Conservation (phyloP, 2,113 vertebrate species). For the Corythornis madagascariensis region DNA sequence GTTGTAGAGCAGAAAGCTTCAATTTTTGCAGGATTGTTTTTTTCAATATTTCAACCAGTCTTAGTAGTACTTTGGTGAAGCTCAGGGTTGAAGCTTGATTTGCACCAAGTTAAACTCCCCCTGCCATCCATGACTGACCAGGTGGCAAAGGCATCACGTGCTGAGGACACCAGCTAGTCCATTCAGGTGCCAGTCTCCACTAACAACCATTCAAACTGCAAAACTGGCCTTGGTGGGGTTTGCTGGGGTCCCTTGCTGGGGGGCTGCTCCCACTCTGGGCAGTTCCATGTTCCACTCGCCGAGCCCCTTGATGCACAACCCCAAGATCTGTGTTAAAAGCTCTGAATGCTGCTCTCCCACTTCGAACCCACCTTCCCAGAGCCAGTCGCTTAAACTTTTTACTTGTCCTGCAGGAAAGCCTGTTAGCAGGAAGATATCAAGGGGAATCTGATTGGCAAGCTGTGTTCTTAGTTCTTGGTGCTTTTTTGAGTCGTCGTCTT, state of each 20-base stretch:
- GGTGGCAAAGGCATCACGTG: not conserved
- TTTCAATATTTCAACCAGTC: not conserved
- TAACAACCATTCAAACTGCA: not conserved
- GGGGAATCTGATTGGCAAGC: slow-evolving; percentile 70
- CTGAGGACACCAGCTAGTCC: not conserved
- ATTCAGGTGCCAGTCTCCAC: not conserved
- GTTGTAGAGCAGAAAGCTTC: not conserved
- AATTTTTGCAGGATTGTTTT: not conserved
- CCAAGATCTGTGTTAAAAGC: slow-evolving; percentile 35
- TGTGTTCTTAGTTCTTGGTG: slow-evolving; percentile 67
- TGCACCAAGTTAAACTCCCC: not conserved
- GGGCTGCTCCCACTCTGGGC: not conserved
- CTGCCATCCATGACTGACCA: fast-evolving
- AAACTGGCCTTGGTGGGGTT: not conserved
- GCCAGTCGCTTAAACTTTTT: slow-evolving; percentile 67
- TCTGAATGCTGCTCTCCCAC: slow-evolving; percentile 9
- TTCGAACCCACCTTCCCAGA: slow-evolving; percentile 52
- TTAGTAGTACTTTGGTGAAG: not conserved
- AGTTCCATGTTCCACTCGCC: not conserved
- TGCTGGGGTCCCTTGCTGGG: not conserved
- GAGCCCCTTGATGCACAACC: not conserved
- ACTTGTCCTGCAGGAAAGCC: slow-evolving; percentile 63
- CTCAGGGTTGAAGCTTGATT: not conserved
- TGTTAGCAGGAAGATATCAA: slow-evolving; percentile 74
- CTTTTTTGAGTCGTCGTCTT: slow-evolving; percentile 69